These are phyloP conservation scores for Lagria hirta DNA, from an alignment of 2,888 invertebrate species.

Conservation along the genomic window DNA sequence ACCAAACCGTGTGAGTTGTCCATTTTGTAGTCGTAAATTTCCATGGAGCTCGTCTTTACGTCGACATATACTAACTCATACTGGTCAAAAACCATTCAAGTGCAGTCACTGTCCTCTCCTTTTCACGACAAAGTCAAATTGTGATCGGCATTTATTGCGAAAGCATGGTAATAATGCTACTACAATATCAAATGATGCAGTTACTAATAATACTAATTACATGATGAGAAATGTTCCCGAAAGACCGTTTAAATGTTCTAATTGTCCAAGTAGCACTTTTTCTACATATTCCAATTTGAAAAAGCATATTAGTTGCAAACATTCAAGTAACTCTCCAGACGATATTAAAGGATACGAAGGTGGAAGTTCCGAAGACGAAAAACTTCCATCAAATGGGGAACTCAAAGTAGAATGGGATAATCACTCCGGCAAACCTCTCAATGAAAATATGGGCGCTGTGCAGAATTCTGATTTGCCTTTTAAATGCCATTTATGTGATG, in stretches of 20 bases:
- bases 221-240: slow-evolving; percentile 71
- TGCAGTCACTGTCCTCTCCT: slow-evolving; percentile 90
- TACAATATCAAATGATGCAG: slow-evolving; percentile 46
- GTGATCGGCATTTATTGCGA: slow-evolving; percentile 88
- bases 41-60: slow-evolving; percentile 96
- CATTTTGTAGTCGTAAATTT: slow-evolving; percentile 90
- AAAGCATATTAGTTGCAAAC: slow-evolving; percentile 75
- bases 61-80: slow-evolving; percentile 94
- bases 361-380: slow-evolving; percentile 54
- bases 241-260: slow-evolving; percentile 76
- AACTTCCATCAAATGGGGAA: slow-evolving; percentile 47
- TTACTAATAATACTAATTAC: slow-evolving; percentile 52
- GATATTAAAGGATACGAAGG: slow-evolving; percentile 53
- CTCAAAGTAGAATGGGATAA: slow-evolving; percentile 45
- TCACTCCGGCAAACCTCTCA: slow-evolving; percentile 40
- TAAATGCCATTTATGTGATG: slow-evolving; percentile 92
- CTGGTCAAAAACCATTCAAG: slow-evolving; percentile 94
- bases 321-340: slow-evolving; percentile 56
- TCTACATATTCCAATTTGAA: slow-evolving; percentile 76
- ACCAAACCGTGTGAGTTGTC: slow-evolving; percentile 91
- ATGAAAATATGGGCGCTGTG: slow-evolving; percentile 34
- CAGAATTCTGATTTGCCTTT: slow-evolving; percentile 72
- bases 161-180: slow-evolving; percentile 71
- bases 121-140: slow-evolving; percentile 96
- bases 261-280: slow-evolving; percentile 81